Evolutionary conservation across 2,797 vertebrate species (phyloP).

Genomic region (Enoplosus armatus): DNA sequence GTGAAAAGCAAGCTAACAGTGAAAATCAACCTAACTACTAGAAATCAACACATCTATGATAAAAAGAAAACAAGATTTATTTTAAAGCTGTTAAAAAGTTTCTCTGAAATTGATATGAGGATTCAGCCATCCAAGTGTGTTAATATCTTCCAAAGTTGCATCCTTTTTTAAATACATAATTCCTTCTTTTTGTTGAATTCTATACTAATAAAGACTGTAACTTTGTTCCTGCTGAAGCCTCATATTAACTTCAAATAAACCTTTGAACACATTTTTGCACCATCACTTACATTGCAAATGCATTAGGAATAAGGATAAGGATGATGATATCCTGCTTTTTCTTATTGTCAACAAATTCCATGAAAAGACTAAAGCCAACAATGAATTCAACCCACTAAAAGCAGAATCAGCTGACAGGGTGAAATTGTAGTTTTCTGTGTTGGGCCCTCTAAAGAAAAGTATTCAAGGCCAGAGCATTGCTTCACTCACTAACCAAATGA

Average conservation of each 20-base stretch:
- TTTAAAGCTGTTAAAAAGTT: not conserved
- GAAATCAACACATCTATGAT: not conserved
- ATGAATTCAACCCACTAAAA: not conserved
- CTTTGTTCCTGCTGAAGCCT: not conserved
- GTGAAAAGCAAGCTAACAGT: not conserved
- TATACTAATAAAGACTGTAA: not conserved
- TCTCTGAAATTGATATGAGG: not conserved
- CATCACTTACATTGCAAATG: not conserved
- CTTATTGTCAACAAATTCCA: not conserved
- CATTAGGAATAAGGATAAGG: not conserved
- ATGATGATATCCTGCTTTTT: not conserved
- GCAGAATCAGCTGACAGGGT: slow-evolving; percentile 2
- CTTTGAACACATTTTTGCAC: not conserved
- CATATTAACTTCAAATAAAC: not conserved
- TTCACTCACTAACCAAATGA: slow-evolving; percentile 36
- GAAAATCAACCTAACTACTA: not conserved
- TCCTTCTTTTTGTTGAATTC: not conserved
- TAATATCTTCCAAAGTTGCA: not conserved
- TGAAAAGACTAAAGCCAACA: not conserved
- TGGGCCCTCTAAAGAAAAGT: not conserved
- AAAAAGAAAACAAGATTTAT: not conserved
- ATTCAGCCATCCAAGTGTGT: not conserved
- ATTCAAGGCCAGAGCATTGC: slow-evolving; percentile 13
- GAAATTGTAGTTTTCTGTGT: slow-evolving; percentile 5
- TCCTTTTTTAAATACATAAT: not conserved